Conservation (phyloP, 1,140 invertebrate genomes). For the Diachasma alloeum region DNA sequence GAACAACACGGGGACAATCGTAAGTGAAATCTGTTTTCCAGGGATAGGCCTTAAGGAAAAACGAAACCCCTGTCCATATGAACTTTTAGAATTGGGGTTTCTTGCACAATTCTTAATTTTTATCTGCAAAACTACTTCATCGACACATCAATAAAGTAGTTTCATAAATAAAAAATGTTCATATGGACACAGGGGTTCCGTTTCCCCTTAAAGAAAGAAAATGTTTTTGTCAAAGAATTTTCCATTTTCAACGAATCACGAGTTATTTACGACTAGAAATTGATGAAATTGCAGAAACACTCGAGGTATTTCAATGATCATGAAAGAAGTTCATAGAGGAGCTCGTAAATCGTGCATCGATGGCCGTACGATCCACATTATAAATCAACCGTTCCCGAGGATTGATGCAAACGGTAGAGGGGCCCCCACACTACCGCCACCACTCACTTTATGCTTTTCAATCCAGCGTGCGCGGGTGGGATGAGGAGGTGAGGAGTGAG, state of each 20-base stretch:
- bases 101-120: no score
- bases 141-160: no score
- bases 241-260: not conserved
- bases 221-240: not conserved
- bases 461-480: not conserved
- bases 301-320: not conserved
- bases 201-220: not conserved
- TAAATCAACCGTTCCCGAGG: constrained; percentile 2
- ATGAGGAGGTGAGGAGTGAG: not conserved
- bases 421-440: not conserved
- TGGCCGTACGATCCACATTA: not conserved
- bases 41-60: no score
- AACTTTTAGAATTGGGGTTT: no score
- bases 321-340: not conserved
- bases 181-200: no score
- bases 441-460: not conserved
- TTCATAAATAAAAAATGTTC: no score
- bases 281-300: not conserved
- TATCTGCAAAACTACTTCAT: no score
- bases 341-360: constrained; percentile 17
- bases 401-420: constrained; percentile 8
- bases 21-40: no score
- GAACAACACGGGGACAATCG: no score
- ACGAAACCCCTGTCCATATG: no score
- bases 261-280: not conserved